Evolutionary conservation across 2,888 invertebrate genomes (phyloP), one percentile per base, ranked within the genome.

Genomic region (Melanchra persicariae): DNA sequence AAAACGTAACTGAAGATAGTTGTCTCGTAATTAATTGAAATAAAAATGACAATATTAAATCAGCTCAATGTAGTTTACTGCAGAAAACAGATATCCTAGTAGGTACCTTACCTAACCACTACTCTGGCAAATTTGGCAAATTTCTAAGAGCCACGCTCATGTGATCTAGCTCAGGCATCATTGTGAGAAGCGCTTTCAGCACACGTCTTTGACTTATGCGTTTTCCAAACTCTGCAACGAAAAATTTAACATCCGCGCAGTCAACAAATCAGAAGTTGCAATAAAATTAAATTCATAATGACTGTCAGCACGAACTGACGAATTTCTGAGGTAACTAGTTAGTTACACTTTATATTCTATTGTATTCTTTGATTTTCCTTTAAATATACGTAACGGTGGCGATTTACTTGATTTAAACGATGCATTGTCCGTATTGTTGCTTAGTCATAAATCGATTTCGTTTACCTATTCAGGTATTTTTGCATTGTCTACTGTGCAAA

Each of bases 391-490:
- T 19, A 55, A 55, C 17, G 30, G 22, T 45, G 4, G 15, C n/a
- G 24, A 45, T 63, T 19, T 52, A 7, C 52, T 70, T 26, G 19
- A 47, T 57, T 37, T 51, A 19, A 65, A 55, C 52, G 49, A 60
- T 59, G 30, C 52, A 74, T 68, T 68, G 61, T 75, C 34, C 43
- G 19, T n/a, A 58, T 37, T 72, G 34, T n/a, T 26, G 19, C 19
- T 60, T 43, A 55, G 40, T 70, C 54, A 72, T 26, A 22, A 64
- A 59, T 17, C 47, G 40, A 40, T 71, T 54, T 34, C 8, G 30
- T 17, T 49, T 43, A 51, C 17, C 9, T 43, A n/a, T 47, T 47
- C 52, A 47, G 26, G 12, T 34, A 54, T 43, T 54, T 45, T 67
- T 65, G 34, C 17, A 37, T 52, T 26, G 51, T 67, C 17, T 24